Percentiles rank a stretch among this genome's conserved stretches.
phyloP scores from a whole-genome alignment of 2,888 invertebrate genomes.

The Napeogenes inachia region DNA sequence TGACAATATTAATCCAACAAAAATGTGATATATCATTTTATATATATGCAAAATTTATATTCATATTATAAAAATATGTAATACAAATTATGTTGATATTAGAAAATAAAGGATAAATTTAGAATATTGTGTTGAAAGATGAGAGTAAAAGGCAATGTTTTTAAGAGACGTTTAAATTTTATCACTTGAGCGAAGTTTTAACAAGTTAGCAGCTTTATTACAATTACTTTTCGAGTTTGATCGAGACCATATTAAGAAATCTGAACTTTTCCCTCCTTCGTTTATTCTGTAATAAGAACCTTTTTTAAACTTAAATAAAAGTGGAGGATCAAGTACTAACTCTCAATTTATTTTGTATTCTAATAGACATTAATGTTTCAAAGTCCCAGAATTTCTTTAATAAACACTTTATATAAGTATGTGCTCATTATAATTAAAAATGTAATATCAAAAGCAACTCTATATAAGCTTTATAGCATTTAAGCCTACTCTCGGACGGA shows the following conservation, averaged over 20 bases:
- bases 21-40: no score
- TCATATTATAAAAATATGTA: no score
- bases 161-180: neutral
- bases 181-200: constrained; percentile 1
- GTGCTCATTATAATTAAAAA: no score
- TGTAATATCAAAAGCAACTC: no score
- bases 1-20: no score
- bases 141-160: constrained; percentile 1
- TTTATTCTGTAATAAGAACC: neutral
- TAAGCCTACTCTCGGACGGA: no score
- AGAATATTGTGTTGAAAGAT: neutral
- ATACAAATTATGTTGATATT: no score
- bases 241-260: constrained; percentile 7
- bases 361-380: neutral
- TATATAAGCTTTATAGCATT: no score
- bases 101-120: neutral
- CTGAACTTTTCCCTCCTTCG: neutral
- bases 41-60: no score
- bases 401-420: neutral
- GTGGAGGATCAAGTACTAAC: neutral
- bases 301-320: neutral
- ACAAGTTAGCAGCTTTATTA: constrained; percentile 3
- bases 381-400: neutral
- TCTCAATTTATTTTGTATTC: neutral
- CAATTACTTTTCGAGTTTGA: constrained; percentile 8